Conservation (phyloP, 2,888 invertebrate genomes). For the Polydrusus cervinus region DNA sequence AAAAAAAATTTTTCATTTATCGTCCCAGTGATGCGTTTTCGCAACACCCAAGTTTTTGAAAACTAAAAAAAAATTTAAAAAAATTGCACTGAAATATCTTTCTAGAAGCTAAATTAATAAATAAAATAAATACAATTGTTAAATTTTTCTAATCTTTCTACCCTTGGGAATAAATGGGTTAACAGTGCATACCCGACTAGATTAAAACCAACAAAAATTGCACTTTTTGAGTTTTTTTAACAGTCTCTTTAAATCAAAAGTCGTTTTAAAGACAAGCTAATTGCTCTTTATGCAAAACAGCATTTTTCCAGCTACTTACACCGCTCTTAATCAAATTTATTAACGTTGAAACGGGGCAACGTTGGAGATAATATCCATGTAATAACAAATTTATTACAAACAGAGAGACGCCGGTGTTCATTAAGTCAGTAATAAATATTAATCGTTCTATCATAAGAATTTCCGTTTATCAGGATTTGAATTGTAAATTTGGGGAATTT, state of each 20-base stretch:
- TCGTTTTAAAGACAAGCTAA: background rate
- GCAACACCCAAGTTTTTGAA: too few species aligned
- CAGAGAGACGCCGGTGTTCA: conserved; percentile 49
- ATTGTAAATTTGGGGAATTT: conserved; percentile 45
- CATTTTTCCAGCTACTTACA: conserved; percentile 48
- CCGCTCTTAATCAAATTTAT: conserved; percentile 52
- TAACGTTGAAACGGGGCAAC: conserved; percentile 37
- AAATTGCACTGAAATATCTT: too few species aligned
- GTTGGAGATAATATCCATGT: conserved; percentile 49
- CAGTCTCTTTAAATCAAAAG: conserved; percentile 4
- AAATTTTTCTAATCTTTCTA: too few species aligned
- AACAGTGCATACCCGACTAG: too few species aligned
- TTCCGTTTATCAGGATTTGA: conserved; percentile 56
- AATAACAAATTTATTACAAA: conserved; percentile 56
- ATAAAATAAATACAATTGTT: too few species aligned
- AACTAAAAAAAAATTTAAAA: too few species aligned
- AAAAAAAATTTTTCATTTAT: too few species aligned
- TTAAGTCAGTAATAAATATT: conserved; percentile 56
- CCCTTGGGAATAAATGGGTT: too few species aligned
- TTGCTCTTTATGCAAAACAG: conserved; percentile 32
- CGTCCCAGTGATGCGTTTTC: too few species aligned
- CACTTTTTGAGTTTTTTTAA: too few species aligned
- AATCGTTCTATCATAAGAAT: conserved; percentile 54
- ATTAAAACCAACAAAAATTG: too few species aligned
- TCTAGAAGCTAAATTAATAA: too few species aligned